Base-by-base conservation (phyloP, 2,797 vertebrate species). In the Anabas testudineus region DNA sequence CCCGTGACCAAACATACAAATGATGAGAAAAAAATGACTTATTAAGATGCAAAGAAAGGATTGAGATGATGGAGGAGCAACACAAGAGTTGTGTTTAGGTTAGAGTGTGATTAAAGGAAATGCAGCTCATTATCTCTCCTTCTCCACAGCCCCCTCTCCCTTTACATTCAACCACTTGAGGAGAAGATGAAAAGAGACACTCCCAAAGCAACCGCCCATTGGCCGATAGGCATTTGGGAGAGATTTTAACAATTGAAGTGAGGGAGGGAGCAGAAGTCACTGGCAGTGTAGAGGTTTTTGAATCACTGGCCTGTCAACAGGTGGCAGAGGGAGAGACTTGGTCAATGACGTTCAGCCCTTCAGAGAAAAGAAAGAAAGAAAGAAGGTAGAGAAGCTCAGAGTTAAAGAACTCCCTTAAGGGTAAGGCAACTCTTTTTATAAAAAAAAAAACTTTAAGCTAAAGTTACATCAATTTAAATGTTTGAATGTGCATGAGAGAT, bases 181-280 rank as follows among this genome's bases (percentile, higher is more conserved):
- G 64, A 74, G 80, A 83, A 75, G 71, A 84, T 66, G 32, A 74
- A 69, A 89, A 75, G 73, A 92, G 88, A 92, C 86, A 90, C 92
- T 91, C 93, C 93, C 58, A 7, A 80, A 85, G 82, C 81, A 82
- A 87, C 82, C 83, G 80, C 89, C 81, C 84, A 89, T 90, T 95
- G 93, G 94, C 89, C 92, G 75, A 49, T 55, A 86, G 90, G 82
- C 71, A 87, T 89, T 87, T 83, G 34, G 74, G 80, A 76, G 49
- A 82, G 83, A 79, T 93, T 93, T 95, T 93, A 92, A 93, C 91
- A 78, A 84, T 86, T 74, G 72, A 85, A 60, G 68, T 68, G 78
- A 84, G 85, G 80, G 80, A 80, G 67, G 54, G 64, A 76, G 76
- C 58, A 75, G 78, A 83, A 81, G 86, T 78, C n/a, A 62, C 43